A percentile compares a stretch with the other conserved stretches of the same genome.
These are phyloP conservation scores for Philereme transversata DNA, from an alignment of 2,888 invertebrate genomes.

Conservation along the genomic window DNA sequence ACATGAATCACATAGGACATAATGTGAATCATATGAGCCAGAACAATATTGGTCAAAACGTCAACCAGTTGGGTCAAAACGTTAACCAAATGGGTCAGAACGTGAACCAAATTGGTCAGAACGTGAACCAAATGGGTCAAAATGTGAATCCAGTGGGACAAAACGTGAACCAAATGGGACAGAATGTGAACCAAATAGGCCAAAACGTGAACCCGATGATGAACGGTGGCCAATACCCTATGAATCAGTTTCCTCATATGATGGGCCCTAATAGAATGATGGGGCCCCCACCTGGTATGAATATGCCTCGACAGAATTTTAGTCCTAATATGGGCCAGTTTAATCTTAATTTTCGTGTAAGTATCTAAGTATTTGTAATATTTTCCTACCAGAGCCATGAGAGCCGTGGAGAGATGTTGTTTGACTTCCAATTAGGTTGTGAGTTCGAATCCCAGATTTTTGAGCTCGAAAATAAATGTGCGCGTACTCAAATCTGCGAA, in stretches of 20 bases:
- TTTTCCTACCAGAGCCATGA: background rate
- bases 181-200: constrained; percentile 43
- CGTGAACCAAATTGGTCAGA: constrained; percentile 64
- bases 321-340: constrained; percentile 65
- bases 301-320: constrained; percentile 70
- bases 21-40: constrained; percentile 39
- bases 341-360: constrained; percentile 75
- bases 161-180: constrained; percentile 38
- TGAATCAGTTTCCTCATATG: constrained; percentile 28
- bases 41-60: constrained; percentile 41
- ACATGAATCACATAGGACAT: constrained; percentile 36
- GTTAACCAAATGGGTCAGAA: constrained; percentile 55
- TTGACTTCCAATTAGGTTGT: too few species aligned
- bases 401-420: too few species aligned
- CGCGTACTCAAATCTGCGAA: too few species aligned
- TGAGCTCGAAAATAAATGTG: too few species aligned
- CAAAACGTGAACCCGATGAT: constrained; percentile 46
- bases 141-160: constrained; percentile 56
- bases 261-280: constrained; percentile 67
- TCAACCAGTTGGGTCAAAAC: constrained; percentile 44
- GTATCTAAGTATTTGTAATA: constrained; percentile 41
- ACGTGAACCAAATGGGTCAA: constrained; percentile 62
- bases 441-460: too few species aligned
- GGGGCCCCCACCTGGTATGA: constrained; percentile 70
- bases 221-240: constrained; percentile 64